Evolutionary conservation across 2,888 invertebrate species (phyloP), one percentile per base, ranked within the genome.

Genomic region (Ditylenchus weischeri): DNA sequence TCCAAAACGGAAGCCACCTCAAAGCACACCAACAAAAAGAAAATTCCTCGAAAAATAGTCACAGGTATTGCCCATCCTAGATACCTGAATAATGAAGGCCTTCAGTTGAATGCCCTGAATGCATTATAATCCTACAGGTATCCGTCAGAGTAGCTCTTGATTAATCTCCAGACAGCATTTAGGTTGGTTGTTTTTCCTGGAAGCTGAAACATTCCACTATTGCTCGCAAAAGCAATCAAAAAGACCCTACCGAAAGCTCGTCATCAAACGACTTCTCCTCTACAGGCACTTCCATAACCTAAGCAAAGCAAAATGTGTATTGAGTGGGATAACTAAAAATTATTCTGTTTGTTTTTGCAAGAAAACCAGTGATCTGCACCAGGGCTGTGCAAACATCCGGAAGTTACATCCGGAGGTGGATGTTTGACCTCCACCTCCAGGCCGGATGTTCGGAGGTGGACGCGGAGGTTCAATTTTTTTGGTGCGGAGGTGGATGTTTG

Each of bases 11-110:
- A 78, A 4, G 80, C 75, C 8, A 80, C 77, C 73, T 80, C 75
- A 72, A 80, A 80, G 66, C 80, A 80, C 19, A 80, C 78, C 10
- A 80, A 71, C 1, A 80, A 69, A 51, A 78, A 78, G 73, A 81
- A 79, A 13, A 78, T 66, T 0, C 79, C 78, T 47, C 80, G 69
- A 10, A 80, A 64, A n/a, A 79, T 73, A 3, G 79, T 80, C 2
- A 76, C 74, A 8, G 80, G 80, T 21, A 80, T 76, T 38, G 79
- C 77, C 10, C 58, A 69, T 21, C 57, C 62, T 38, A 74, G 64
- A 23, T 74, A 65, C 43, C 43, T 43, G 43, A 43, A 43, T 43
- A 8, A 43, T 8, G 5, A 43, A 43, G 43, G 8, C 8, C 2
- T 6, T 43, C 43, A 5, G 29, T 5, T 29, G 29, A 2, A 43